phyloP scores from a whole-genome alignment of 2,797 vertebrate species.

The Chaunax sp. region DNA sequence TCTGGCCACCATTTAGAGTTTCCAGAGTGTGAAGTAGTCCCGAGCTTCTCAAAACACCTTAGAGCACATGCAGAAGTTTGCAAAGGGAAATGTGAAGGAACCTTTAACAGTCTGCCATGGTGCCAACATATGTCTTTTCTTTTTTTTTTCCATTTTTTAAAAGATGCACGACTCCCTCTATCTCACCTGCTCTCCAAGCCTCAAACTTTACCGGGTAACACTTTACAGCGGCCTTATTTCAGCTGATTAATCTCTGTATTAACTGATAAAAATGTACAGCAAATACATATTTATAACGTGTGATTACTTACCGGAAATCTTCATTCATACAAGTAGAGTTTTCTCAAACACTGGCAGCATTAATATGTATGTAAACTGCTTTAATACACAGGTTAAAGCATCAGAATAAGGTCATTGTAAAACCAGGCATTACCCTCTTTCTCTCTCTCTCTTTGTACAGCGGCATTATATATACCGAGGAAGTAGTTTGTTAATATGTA shows the following conservation, averaged over 20 bases:
- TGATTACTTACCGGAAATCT: slow-evolving; percentile 33
- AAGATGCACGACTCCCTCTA: slow-evolving; percentile 30
- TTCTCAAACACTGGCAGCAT: slow-evolving; percentile 56
- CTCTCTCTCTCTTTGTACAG: slow-evolving; percentile 74
- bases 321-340: slow-evolving; percentile 16
- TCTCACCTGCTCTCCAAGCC: slow-evolving; percentile 42
- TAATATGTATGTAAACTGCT: slow-evolving; percentile 52
- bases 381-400: slow-evolving; percentile 39
- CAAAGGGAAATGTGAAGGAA: slow-evolving; percentile 34
- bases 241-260: slow-evolving; percentile 42
- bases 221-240: slow-evolving; percentile 64
- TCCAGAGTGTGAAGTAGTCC: slow-evolving; percentile 20
- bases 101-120: neutral
- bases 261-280: slow-evolving; percentile 45
- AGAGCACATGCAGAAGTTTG: neutral
- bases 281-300: slow-evolving; percentile 42
- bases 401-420: slow-evolving; percentile 61
- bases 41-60: slow-evolving; percentile 19
- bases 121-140: neutral
- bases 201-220: slow-evolving; percentile 56
- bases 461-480: slow-evolving; percentile 81
- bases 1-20: neutral
- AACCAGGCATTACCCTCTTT: slow-evolving; percentile 42
- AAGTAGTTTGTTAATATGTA: slow-evolving; percentile 94
- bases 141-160: neutral